Conservation (phyloP, 2,888 invertebrate genomes). For the Amiota minor region DNA sequence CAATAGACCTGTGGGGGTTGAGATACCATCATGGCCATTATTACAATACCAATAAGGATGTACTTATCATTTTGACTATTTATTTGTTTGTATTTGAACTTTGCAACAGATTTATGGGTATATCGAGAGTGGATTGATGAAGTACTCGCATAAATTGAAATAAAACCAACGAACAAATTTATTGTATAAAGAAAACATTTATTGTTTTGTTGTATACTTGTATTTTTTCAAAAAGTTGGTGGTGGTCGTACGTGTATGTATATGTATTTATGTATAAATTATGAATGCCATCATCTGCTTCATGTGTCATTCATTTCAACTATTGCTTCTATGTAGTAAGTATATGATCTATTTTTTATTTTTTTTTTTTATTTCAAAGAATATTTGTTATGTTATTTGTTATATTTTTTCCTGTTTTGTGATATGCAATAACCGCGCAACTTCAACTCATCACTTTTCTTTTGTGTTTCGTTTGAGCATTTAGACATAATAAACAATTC, state of each 20-base stretch:
- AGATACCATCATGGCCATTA: no score
- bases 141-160: no score
- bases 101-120: no score
- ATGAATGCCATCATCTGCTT: slow-evolving; percentile 22
- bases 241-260: slow-evolving; percentile 4
- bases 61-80: no score
- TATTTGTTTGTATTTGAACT: no score
- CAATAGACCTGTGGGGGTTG: no score
- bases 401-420: neutral
- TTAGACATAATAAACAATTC: no score
- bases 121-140: no score
- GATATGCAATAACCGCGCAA: slow-evolving; percentile 14
- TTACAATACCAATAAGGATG: no score
- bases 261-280: neutral
- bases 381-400: no score
- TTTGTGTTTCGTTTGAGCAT: neutral
- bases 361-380: neutral
- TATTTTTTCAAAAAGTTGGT: slow-evolving; percentile 36
- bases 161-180: no score
- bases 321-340: slow-evolving; percentile 37
- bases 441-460: neutral
- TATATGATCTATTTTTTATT: slow-evolving; percentile 32
- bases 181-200: no score
- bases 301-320: slow-evolving; percentile 41
- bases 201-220: slow-evolving; percentile 36